Percentiles rank a stretch among this genome's conserved stretches.
Evolutionary conservation across 1,140 invertebrate genomes (phyloP).

Genomic region (Pollicipes pollicipes): DNA sequence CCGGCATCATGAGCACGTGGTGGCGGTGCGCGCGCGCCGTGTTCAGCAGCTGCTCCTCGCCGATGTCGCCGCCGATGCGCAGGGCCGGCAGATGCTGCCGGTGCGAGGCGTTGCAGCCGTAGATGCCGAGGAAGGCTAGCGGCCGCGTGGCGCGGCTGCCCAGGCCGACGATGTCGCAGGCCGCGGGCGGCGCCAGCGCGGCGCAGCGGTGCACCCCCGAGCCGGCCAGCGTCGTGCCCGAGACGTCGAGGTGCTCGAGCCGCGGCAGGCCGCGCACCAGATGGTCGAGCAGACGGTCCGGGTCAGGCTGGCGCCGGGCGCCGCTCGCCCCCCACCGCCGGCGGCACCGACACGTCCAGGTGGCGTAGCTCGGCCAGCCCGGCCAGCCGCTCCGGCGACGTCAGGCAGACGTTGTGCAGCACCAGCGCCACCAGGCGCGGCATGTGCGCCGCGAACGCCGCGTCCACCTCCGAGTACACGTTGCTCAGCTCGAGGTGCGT

Average conservation of each 20-base stretch:
- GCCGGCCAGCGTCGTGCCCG: conserved; percentile 70
- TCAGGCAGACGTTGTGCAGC: neutral
- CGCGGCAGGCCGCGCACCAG: neutral
- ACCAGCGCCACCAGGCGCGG: neutral
- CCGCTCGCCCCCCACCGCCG: neutral
- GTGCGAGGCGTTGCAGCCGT: conserved; percentile 54
- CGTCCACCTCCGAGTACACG: neutral
- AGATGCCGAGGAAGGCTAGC: conserved; percentile 75
- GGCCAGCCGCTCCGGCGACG: neutral
- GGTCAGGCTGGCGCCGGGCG: neutral
- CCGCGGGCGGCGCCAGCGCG: conserved; percentile 49
- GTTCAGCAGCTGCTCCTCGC: conserved; percentile 74
- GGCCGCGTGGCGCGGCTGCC: conserved; percentile 50
- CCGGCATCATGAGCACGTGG: neutral
- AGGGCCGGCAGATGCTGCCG: conserved; percentile 61
- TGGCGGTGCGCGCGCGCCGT: conserved; percentile 35
- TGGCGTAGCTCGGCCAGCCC: neutral
- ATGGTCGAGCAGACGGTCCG: neutral
- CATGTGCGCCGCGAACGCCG: conserved; percentile 1
- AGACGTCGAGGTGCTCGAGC: conserved; percentile 51
- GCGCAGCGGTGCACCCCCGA: conserved; percentile 56
- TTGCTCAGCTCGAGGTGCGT: conserved; percentile 3
- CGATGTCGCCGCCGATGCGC: conserved; percentile 73
- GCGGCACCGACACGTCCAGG: neutral
- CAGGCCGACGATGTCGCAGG: conserved; percentile 61